These are phyloP conservation scores for Lasioglossum morio DNA, from an alignment of 2,888 invertebrate genomes.

Conservation along the genomic window DNA sequence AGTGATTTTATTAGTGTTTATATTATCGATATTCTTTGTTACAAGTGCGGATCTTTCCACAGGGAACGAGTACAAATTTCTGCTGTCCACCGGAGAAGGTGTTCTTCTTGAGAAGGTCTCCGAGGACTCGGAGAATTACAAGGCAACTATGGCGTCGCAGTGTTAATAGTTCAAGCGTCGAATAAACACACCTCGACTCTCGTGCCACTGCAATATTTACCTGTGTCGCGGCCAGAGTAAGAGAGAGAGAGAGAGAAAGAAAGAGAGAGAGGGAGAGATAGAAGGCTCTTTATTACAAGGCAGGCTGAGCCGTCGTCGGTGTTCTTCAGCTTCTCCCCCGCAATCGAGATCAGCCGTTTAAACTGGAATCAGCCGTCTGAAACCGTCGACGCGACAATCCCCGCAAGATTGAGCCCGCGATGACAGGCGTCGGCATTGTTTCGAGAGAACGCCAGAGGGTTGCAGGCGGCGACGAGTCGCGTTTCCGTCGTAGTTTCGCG, in stretches of 20 bases:
- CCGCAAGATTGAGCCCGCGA: slow-evolving; percentile 42
- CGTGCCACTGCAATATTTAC: not conserved
- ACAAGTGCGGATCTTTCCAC: not conserved
- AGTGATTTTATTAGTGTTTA: too few relatives aligned
- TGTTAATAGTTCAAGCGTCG: not conserved
- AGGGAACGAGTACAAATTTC: not conserved
- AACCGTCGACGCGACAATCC: slow-evolving; percentile 19
- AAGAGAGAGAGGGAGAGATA: not conserved
- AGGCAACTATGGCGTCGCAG: not conserved
- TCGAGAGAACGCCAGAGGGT: slow-evolving; percentile 29
- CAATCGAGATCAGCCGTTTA: not conserved
- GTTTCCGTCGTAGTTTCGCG: slow-evolving; percentile 39
- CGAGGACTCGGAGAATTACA: not conserved
- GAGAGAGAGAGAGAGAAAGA: not conserved
- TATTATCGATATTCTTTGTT: not conserved
- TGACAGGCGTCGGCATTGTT: slow-evolving; percentile 55
- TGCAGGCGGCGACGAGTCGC: slow-evolving; percentile 46
- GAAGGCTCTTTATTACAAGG: not conserved
- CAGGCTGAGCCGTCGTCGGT: not conserved
- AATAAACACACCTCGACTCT: not conserved
- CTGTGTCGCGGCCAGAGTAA: too few relatives aligned
- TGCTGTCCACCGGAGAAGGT: not conserved
- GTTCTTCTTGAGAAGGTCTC: not conserved
- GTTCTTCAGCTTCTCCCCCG: slow-evolving; percentile 1
- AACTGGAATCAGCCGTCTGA: not conserved